phyloP scores from a whole-genome alignment of 2,888 invertebrate genomes.

The Asteroscopus sphinx region DNA sequence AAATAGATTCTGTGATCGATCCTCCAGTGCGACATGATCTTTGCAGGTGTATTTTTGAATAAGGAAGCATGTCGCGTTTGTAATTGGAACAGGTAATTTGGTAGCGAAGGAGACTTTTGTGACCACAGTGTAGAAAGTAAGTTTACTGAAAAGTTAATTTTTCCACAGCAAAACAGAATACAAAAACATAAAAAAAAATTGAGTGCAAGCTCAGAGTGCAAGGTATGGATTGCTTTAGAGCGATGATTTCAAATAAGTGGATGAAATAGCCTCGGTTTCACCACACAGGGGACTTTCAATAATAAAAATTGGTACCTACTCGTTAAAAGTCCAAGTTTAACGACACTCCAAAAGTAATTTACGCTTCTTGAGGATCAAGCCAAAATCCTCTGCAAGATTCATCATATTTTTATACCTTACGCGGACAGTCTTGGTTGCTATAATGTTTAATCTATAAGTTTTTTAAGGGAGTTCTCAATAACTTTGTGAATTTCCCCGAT shows the following conservation, averaged over 20 bases:
- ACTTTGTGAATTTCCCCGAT: too few relatives aligned
- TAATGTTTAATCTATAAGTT: too few relatives aligned
- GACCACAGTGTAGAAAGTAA: not conserved
- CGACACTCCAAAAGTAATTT: conserved; percentile 41
- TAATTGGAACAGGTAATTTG: conserved; percentile 44
- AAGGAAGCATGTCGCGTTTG: conserved; percentile 45
- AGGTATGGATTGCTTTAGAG: too few relatives aligned
- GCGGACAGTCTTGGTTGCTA: conserved; percentile 1
- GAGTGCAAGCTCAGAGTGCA: too few relatives aligned
- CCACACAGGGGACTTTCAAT: conserved; percentile 9
- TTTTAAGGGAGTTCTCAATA: too few relatives aligned
- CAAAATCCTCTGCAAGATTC: conserved; percentile 12
- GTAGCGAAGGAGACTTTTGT: conserved; percentile 4
- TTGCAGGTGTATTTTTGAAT: conserved; percentile 53
- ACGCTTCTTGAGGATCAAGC: conserved; percentile 19
- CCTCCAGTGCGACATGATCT: conserved; percentile 56
- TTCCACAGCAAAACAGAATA: too few relatives aligned
- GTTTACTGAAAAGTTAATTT: too few relatives aligned
- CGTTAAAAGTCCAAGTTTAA: conserved; percentile 44
- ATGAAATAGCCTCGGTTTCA: not conserved
- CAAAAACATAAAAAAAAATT: too few relatives aligned
- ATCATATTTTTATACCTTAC: conserved; percentile 8
- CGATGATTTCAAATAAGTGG: not conserved
- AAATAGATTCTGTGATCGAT: conserved; percentile 58
- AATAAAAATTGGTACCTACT: conserved; percentile 43